phyloP scores from a whole-genome alignment of 2,113 vertebrate species.

The Apeltes quadracus region DNA sequence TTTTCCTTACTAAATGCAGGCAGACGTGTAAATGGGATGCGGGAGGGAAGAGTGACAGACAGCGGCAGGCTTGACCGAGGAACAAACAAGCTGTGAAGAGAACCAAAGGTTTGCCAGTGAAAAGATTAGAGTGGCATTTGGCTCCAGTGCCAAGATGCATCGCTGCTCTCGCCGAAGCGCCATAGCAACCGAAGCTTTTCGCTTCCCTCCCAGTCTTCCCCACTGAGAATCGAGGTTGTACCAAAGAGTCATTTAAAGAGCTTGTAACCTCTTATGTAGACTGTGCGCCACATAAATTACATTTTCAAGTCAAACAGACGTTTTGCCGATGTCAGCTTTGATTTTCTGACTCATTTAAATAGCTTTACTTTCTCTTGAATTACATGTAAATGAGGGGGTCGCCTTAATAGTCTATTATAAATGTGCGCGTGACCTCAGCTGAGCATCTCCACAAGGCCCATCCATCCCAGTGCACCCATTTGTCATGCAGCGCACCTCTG shows the following conservation, averaged over 20 bases:
- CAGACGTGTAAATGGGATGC: slow-evolving; percentile 46
- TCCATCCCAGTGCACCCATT: slow-evolving; percentile 54
- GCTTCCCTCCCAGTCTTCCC: slow-evolving; percentile 51
- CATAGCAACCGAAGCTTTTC: slow-evolving; percentile 76
- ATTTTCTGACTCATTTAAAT: slow-evolving; percentile 30
- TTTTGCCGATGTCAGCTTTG: slow-evolving; percentile 30
- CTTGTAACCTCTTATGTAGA: slow-evolving; percentile 48
- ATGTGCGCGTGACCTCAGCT: slow-evolving; percentile 49
- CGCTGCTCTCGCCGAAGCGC: slow-evolving; percentile 57
- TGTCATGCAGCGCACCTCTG: slow-evolving; percentile 65
- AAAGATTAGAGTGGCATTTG: slow-evolving; percentile 80
- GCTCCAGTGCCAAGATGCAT: slow-evolving; percentile 68
- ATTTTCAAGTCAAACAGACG: slow-evolving; percentile 28
- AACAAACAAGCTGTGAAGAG: slow-evolving; percentile 75
- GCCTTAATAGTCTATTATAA: slow-evolving; percentile 49
- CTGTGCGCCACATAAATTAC: slow-evolving; percentile 11
- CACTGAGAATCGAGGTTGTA: slow-evolving; percentile 61
- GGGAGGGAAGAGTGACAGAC: slow-evolving; percentile 69
- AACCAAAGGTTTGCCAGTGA: slow-evolving; percentile 71
- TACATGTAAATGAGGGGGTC: slow-evolving; percentile 48
- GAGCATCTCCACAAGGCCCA: slow-evolving; percentile 51
- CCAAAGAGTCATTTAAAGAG: slow-evolving; percentile 61
- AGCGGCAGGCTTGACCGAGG: slow-evolving; percentile 68
- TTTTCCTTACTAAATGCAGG: slow-evolving; percentile 48
- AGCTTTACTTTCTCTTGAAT: slow-evolving; percentile 38